These are phyloP conservation scores for Scytalopus superciliaris DNA, from an alignment of 2,113 vertebrate species.

Conservation along the genomic window DNA sequence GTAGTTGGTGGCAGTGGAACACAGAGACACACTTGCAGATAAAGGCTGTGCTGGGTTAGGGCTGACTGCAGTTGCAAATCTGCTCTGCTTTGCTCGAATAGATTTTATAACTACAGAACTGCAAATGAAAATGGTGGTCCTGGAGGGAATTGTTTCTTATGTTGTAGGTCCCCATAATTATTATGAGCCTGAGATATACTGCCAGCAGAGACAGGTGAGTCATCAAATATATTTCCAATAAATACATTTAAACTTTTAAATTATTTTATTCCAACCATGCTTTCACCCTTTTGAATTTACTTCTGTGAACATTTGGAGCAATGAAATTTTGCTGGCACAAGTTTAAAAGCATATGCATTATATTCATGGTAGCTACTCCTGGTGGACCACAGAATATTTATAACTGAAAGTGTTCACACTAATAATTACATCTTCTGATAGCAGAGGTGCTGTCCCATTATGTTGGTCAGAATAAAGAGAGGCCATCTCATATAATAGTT, in stretches of 20 bases:
- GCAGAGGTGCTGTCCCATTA: neutral
- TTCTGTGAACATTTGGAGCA: conserved; percentile 9
- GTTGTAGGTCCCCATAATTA: neutral
- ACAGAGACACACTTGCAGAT: neutral
- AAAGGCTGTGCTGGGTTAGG: neutral
- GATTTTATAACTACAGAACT: neutral
- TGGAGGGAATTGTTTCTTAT: neutral
- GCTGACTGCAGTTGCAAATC: neutral
- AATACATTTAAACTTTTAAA: neutral
- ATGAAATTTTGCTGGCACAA: neutral
- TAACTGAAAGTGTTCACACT: neutral
- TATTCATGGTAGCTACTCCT: neutral
- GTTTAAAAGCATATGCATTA: neutral
- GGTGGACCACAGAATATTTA: neutral
- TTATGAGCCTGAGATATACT: neutral
- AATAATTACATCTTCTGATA: neutral
- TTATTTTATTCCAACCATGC: neutral
- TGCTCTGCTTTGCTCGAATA: neutral
- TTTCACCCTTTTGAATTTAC: neutral
- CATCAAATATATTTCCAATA: neutral
- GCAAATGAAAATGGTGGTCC: neutral
- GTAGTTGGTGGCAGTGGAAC: neutral
- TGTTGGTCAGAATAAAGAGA: neutral
- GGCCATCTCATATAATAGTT: neutral
- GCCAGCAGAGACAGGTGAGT: neutral